These are phyloP conservation scores for Crax fasciolata DNA, from an alignment of 2,797 vertebrate species.

Conservation along the genomic window DNA sequence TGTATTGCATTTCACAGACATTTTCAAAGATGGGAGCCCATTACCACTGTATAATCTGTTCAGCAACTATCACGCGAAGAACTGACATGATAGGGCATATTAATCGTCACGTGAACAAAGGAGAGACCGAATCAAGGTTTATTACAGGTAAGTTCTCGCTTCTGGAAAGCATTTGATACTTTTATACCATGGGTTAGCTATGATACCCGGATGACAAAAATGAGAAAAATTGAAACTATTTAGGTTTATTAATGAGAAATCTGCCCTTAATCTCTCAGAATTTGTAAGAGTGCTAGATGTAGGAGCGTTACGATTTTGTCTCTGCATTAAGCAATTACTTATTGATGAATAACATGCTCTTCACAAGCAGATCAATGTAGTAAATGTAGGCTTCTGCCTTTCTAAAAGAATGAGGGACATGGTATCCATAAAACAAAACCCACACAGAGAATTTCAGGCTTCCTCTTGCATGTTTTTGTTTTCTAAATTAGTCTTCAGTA, in stretches of 20 bases:
- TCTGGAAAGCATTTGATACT: background rate
- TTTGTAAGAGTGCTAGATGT: background rate
- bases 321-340: background rate
- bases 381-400: background rate
- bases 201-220: background rate
- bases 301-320: background rate
- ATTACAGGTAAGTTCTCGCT: slow-evolving; percentile 79
- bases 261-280: background rate
- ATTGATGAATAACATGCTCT: background rate
- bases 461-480: background rate
- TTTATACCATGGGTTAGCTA: background rate
- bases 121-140: slow-evolving; percentile 93
- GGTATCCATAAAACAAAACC: background rate
- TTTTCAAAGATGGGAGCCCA: slow-evolving; percentile 89
- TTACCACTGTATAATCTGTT: slow-evolving; percentile 97
- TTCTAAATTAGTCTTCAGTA: background rate
- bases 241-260: background rate
- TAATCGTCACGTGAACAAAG: slow-evolving; percentile 93
- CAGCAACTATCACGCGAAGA: slow-evolving; percentile 92
- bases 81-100: slow-evolving; percentile 96
- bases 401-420: background rate
- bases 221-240: background rate
- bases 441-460: background rate
- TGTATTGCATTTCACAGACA: slow-evolving; percentile 75
- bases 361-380: background rate